Base-by-base conservation (phyloP, 1,140 invertebrate genomes). In the Drosophila tani region DNA sequence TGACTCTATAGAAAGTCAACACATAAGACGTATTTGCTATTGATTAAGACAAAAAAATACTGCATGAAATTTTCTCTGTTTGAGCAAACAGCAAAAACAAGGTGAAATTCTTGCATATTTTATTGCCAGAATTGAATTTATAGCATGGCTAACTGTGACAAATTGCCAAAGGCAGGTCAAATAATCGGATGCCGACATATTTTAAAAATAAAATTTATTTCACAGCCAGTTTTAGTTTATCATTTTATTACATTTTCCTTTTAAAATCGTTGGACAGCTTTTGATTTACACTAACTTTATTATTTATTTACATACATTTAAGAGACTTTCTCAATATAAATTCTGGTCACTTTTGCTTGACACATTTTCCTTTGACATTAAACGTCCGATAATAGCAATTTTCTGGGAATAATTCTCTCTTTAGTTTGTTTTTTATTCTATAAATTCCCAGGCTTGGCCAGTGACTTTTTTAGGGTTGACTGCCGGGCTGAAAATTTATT, bases 211-310 rank as follows among this genome's bases (percentile, higher is more conserved):
- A 47, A 46, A 74, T 74, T 27, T 73, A 74, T 62, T 73, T 71
- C 43, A 32, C 24, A 40, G 24, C n/a, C 32, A 46, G 29, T 27
- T 56, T 56, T 40, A 32, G 65, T 41, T 27, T 43, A 50, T 56
- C 66, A 55, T 70, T 76, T 68, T 77, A 76, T 84, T 68, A 46
- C 8, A 46, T 64, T 85, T 75, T 70, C 41, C 45, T 56, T 41
- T 24, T 43, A 40, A 46, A 50, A 67, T 50, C 47, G 64, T 49
- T 19, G 19, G 59, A 58, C 73, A 60, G 17, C 56, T 47, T 65
- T 50, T 82, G 75, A 86, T 82, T 82, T 79, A 82, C 41, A 32
- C 43, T 57, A 29, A 47, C 21, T 40, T 50, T 56, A 65, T 57
- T 45, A 32, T 50, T 75, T 60, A 56, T 56, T 69, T 46, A 70